phyloP scores from a whole-genome alignment of 1,140 invertebrate species.

The Xylocopa sonorina region DNA sequence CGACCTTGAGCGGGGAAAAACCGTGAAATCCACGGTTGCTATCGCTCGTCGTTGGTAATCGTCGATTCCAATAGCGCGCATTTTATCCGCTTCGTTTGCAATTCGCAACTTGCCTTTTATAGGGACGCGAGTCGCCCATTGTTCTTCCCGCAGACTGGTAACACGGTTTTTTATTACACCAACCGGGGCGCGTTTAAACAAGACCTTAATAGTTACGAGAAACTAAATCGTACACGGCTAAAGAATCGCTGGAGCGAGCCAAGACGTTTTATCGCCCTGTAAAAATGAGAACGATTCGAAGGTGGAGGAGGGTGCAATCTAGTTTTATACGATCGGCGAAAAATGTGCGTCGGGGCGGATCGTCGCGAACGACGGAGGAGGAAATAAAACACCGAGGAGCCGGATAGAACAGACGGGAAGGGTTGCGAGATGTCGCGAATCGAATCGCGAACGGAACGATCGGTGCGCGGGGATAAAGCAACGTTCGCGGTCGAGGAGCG shows the following conservation, averaged over 20 bases:
- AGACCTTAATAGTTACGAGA: background rate
- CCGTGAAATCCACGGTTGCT: background rate
- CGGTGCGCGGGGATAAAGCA: constrained; percentile 37
- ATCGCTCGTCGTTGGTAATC: background rate
- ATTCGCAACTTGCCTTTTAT: too few relatives aligned
- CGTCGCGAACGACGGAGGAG: background rate
- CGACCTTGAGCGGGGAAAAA: background rate
- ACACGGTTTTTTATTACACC: too few relatives aligned
- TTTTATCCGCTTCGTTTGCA: too few relatives aligned
- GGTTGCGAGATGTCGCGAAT: constrained; percentile 38
- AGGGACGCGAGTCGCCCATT: too few relatives aligned
- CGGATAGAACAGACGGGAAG: too few relatives aligned
- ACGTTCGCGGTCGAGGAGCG: constrained; percentile 1
- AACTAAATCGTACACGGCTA: background rate
- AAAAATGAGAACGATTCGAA: background rate
- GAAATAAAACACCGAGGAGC: background rate
- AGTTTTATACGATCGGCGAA: background rate
- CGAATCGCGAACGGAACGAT: constrained; percentile 58
- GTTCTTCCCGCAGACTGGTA: too few relatives aligned
- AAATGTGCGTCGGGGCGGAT: background rate
- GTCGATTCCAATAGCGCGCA: background rate
- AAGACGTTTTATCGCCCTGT: constrained; percentile 26
- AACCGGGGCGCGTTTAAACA: too few relatives aligned
- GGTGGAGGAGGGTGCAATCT: background rate
- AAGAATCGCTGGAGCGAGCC: background rate